Conservation (phyloP, 2,888 invertebrate species). For the Mesoligia furuncula region DNA sequence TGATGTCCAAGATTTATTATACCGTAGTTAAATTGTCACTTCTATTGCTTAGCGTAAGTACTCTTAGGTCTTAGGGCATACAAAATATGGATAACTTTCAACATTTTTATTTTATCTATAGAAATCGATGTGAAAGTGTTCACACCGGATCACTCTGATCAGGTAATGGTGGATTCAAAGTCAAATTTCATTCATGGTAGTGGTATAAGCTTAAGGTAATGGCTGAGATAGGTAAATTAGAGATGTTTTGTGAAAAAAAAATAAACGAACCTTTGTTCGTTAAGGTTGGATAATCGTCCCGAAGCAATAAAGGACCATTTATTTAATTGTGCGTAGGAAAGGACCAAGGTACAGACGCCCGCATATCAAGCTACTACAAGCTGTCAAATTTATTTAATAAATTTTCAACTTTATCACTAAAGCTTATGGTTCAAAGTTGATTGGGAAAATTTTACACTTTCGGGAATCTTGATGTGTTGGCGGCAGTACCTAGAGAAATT, state of each 20-base stretch:
- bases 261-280: background rate
- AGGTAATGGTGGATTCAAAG: background rate
- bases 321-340: slow-evolving; percentile 20
- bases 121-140: no score
- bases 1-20: background rate
- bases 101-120: no score
- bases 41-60: background rate
- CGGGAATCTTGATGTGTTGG: no score
- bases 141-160: background rate
- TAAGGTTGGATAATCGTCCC: slow-evolving; percentile 18
- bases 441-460: no score
- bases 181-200: no score
- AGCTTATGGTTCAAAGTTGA: no score
- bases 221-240: slow-evolving; percentile 35
- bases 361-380: no score
- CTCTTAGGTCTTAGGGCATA: background rate
- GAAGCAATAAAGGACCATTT: slow-evolving; percentile 13
- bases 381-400: no score
- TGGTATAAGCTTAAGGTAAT: background rate
- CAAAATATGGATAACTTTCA: background rate
- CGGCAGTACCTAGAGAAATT: background rate
- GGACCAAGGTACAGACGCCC: background rate
- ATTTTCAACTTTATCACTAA: no score
- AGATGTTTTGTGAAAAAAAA: background rate
- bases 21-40: background rate